Evolutionary conservation across 2,888 invertebrate genomes (phyloP), one percentile per base, ranked within the genome.

Genomic region (Hetaerina titia): DNA sequence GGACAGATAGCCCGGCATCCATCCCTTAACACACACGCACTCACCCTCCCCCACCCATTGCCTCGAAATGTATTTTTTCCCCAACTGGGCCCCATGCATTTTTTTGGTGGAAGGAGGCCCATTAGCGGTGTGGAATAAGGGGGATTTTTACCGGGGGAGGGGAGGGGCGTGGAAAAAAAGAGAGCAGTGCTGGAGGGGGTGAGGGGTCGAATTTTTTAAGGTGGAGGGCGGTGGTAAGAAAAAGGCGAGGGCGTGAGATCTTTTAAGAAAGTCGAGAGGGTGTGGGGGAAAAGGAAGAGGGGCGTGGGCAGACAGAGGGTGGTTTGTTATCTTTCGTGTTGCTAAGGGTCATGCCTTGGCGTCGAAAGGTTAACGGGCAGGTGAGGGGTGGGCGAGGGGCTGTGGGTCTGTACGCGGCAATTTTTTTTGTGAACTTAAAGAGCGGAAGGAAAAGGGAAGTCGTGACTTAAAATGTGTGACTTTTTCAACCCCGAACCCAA

Each of bases 361-460:
- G 90, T 90, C 90, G 90, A 92, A 92, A 92, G 92, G 92, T 74
- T 64, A 74, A 64, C 64, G 31, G 69, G 25, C 81, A 81, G 81
- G 31, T 81, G 31, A 31, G 31, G 69, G 22, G 19, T 69, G 69
- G 69, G 31, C 25, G 15, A 31, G 25, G 81, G 19, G 69, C 22
- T n/a, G 15, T n/a, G 63, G 64, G 45, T 8, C 22, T 45, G 45
- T 45, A 45, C 45, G 45, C 45, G 69, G 15, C 8, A 56, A 92
- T 92, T 92, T 69, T 92, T 74, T 92, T 74, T 92, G 56, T 7
- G 64, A 31, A 64, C 64, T 31, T 31, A 1, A 15, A 58, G 69
- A 56, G 45, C 19, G 92, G 56, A 19, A 56, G 22, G 45, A 56
- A 15, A 64, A 64, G 64, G 90, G 69, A 56, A 45, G 92, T 90